A percentile compares a stretch with the other conserved stretches of the same genome.
Conservation (phyloP, 2,888 invertebrate species). For the Abscondita cerata region DNA sequence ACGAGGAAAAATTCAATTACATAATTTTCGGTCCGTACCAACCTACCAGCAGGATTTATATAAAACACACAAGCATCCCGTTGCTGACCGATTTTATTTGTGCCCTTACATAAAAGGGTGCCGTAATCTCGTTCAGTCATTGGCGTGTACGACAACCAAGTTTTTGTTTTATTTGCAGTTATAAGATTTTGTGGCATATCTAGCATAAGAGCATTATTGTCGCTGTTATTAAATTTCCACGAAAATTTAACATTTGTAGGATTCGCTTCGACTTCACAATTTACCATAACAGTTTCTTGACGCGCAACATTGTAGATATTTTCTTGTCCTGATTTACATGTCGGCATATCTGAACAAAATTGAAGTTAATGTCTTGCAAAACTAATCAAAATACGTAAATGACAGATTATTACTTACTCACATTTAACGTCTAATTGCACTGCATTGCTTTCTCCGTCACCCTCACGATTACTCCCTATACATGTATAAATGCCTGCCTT, state of each 20-base stretch:
- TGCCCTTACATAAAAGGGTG: constrained; percentile 75
- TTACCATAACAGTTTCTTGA: constrained; percentile 70
- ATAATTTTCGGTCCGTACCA: not conserved
- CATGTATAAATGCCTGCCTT: constrained; percentile 86
- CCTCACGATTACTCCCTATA: constrained; percentile 86
- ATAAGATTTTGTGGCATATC: constrained; percentile 72
- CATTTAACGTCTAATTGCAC: constrained; percentile 86
- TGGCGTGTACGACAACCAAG: constrained; percentile 73
- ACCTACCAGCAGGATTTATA: constrained; percentile 73
- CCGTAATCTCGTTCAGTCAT: constrained; percentile 77
- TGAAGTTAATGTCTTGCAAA: constrained; percentile 1
- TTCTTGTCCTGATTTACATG: constrained; percentile 73
- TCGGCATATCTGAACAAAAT: constrained; percentile 68
- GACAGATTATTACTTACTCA: constrained; percentile 60
- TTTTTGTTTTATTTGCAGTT: constrained; percentile 67
- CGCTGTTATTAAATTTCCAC: constrained; percentile 80
- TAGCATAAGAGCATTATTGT: constrained; percentile 64
- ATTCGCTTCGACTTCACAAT: constrained; percentile 79
- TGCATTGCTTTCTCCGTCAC: constrained; percentile 86
- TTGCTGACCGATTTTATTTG: constrained; percentile 75
- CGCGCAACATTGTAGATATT: constrained; percentile 75
- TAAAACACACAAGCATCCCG: constrained; percentile 76
- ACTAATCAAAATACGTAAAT: not conserved
- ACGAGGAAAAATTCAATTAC: constrained; percentile 30
- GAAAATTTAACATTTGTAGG: constrained; percentile 70